These are phyloP conservation scores for Aspidoscelis tigris DNA, from an alignment of 2,113 vertebrate genomes.

Conservation along the genomic window DNA sequence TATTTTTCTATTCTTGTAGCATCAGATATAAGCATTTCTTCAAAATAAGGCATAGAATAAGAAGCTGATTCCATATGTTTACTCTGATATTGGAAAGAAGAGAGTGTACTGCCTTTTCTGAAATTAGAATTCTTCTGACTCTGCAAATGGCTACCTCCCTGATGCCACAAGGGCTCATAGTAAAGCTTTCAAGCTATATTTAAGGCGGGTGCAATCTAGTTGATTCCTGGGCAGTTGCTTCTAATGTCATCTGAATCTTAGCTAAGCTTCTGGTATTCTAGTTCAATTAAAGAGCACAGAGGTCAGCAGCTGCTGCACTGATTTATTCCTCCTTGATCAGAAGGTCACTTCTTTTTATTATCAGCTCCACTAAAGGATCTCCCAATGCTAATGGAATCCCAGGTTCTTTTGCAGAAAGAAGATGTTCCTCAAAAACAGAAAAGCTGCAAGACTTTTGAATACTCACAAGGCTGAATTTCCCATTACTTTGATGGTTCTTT, in stretches of 20 bases:
- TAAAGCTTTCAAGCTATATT: slow-evolving; percentile 65
- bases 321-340: slow-evolving; percentile 3
- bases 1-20: not conserved
- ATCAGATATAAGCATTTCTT: slow-evolving; percentile 39
- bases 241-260: slow-evolving; percentile 64
- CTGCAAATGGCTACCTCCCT: slow-evolving; percentile 49
- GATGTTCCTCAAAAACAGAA: not conserved
- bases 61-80: slow-evolving; percentile 32
- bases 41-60: slow-evolving; percentile 44
- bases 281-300: slow-evolving; percentile 63
- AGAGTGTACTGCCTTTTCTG: slow-evolving; percentile 32
- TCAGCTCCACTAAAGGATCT: not conserved
- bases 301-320: slow-evolving; percentile 41
- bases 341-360: slow-evolving; percentile 12
- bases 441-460: no score
- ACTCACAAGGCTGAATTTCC: not conserved
- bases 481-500: not conserved
- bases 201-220: slow-evolving; percentile 59
- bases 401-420: not conserved
- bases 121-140: slow-evolving; percentile 35
- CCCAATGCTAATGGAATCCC: slow-evolving; percentile 18
- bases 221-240: slow-evolving; percentile 70
- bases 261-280: slow-evolving; percentile 62
- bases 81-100: slow-evolving; percentile 23
- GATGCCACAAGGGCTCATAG: slow-evolving; percentile 53